phyloP scores from a whole-genome alignment of 1,140 invertebrate genomes.

The Bradynema listronoti region DNA sequence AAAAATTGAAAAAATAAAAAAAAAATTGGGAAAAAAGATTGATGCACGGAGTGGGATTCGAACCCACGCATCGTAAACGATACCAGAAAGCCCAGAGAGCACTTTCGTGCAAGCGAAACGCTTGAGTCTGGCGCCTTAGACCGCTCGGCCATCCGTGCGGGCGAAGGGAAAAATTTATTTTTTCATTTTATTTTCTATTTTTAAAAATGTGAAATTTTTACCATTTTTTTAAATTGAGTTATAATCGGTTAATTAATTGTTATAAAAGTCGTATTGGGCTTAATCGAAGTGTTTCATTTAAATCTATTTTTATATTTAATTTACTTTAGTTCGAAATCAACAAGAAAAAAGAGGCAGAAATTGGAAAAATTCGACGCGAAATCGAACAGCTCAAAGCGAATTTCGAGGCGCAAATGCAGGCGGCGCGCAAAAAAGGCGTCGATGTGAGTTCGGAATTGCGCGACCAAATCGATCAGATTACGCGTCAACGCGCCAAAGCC shows the following conservation, averaged over 20 bases:
- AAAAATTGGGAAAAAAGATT: too few species aligned
- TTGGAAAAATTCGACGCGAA: constrained; percentile 92
- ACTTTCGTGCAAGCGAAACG: too few species aligned
- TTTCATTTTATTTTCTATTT: too few species aligned
- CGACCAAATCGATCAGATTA: constrained; percentile 97
- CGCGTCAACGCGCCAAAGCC: constrained; percentile 94
- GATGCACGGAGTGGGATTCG: constrained; percentile 1
- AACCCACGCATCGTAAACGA: background rate
- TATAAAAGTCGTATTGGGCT: too few species aligned
- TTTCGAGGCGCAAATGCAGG: constrained; percentile 85
- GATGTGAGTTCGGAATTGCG: constrained; percentile 94
- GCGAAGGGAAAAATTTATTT: too few species aligned
- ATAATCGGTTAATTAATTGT: background rate
- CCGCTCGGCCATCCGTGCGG: constrained; percentile 52
- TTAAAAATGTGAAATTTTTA: too few species aligned
- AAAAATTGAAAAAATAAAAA: too few species aligned
- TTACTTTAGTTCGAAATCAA: constrained; percentile 71
- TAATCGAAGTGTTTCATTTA: too few species aligned
- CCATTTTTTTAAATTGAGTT: too few species aligned
- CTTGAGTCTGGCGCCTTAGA: constrained; percentile 54
- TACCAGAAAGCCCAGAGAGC: background rate
- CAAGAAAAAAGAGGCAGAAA: constrained; percentile 97
- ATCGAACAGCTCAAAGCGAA: constrained; percentile 95
- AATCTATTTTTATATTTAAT: too few species aligned
- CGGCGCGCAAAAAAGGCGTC: constrained; percentile 96